Evolutionary conservation across 2,797 vertebrate genomes (phyloP).

Genomic region (Syngnathus rostellatus): DNA sequence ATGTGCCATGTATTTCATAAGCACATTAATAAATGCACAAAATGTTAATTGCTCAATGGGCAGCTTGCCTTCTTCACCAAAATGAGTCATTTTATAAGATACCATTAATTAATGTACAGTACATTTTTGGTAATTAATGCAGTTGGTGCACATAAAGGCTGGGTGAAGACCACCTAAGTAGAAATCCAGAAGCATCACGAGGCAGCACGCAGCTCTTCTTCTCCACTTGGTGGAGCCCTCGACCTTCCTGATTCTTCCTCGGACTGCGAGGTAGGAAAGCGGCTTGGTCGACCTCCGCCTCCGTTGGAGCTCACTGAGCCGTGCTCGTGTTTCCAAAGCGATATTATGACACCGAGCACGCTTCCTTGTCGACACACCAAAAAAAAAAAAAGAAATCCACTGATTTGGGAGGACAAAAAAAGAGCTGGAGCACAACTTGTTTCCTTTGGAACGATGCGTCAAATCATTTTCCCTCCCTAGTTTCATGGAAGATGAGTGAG

Average conservation of each 20-base stretch:
- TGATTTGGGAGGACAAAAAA: not conserved
- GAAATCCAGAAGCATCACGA: not conserved
- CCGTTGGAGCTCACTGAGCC: constrained; percentile 52
- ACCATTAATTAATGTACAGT: too few species aligned
- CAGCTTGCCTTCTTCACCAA: not conserved
- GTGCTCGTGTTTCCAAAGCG: constrained; percentile 56
- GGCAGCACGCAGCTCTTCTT: not conserved
- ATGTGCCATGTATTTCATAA: not conserved
- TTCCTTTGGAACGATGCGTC: constrained; percentile 26
- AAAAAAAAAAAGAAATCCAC: constrained; percentile 11
- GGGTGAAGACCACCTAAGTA: not conserved
- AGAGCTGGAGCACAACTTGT: not conserved
- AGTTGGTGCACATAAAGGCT: not conserved
- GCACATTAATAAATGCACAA: too few species aligned
- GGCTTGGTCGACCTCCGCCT: constrained; percentile 4
- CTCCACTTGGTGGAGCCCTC: constrained; percentile 77
- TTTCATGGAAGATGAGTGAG: not conserved
- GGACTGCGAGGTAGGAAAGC: not conserved
- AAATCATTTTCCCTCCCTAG: constrained; percentile 10
- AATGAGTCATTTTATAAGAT: not conserved
- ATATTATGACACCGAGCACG: constrained; percentile 57
- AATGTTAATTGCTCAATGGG: too few species aligned
- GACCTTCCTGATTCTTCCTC: constrained; percentile 48
- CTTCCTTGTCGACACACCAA: constrained; percentile 31
- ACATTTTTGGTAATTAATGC: not conserved